Base-by-base conservation (phyloP, 2,888 invertebrate genomes). In the Lathronympha strigana region DNA sequence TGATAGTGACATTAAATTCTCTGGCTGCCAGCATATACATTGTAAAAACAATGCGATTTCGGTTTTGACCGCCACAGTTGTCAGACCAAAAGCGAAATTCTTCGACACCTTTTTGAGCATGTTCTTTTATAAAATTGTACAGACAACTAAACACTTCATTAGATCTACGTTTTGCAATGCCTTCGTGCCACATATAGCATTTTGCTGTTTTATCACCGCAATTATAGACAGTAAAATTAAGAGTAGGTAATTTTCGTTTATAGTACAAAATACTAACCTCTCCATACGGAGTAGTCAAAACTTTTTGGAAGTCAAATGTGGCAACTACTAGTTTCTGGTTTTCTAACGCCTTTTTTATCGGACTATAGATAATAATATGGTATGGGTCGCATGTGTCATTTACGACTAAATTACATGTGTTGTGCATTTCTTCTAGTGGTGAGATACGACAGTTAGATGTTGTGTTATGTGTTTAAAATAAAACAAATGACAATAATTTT, bases 121-220 rank as follows among this genome's bases (percentile, higher is more conserved):
- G 51, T 19, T n/a, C 13, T 67, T 68, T 43, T 50, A 69, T 71
- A 40, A 67, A 72, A 55, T 67, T 31, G 11, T 66, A 51, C 2
- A 71, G 49, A 50, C 68, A 74, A 60, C 71, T 76, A 15, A 63
- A 60, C 11, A 76, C 70, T 58, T 75, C 72, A 50, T 71, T 73
- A 23, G 75, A 66, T 33, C 74, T 74, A 55, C 71, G 66, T 45
- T 71, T 70, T 5, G 68, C 76, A 23, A 68, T 49, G n/a, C 60
- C 60, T 60, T 76, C 75, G 50, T 69, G 57, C 73, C 73, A 76
- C 61, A 74, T 69, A 55, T 71, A 75, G 55, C 75, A 76, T 58
- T 61, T 53, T 5, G 61, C 73, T 62, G 69, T 13, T 8, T 68
- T 71, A 38, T 38, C 38, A 4, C 38, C 3, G 2, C n/a, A n/a